Base-by-base conservation (phyloP, 2,113 vertebrate genomes). In the Corythoichthys haematopterus region DNA sequence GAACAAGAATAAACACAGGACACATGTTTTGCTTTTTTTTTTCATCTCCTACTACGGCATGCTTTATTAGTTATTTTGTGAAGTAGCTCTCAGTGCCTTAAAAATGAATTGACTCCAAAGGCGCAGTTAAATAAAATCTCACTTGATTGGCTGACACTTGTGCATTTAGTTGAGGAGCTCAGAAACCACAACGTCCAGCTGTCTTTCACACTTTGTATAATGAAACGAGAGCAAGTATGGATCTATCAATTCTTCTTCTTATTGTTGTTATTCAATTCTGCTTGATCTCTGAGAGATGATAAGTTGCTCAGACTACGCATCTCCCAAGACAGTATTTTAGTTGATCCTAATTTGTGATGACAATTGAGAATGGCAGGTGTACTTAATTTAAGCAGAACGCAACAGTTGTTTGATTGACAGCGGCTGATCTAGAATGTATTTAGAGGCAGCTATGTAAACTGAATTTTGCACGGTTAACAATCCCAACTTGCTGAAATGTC, bases 41-140 rank as follows among this genome's bases (percentile, higher is more conserved):
- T 1, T 64, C 14, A 56, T 74, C 64, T 72, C 37, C 45, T 48
- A 33, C 36, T 38, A 13, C 59, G 40, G 20, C 12, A 28, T 53
- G 12, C 10, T 52, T 60, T 59, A 52, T 70, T 50, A 4, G 45
- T 69, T 76, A 81, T 70, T 61, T 75, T 84, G 66, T 47, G 58
- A 15, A 46, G 70, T 70, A 20, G 10, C 65, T 52, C 16, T 63
- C 33, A 68, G 72, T 55, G 10, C 20, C 52, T 20, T 4, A 1
- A 8, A 55, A 55, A 35, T 28, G 28, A 12, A 12, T 33, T 55
- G 52, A 9, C 28, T 28, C 28, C 9, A 33, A 10, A 33, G 28
- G 20, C 3, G 1, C 10, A 2, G 11, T 55, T 28, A 20, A 3
- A 20, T 9, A 2, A 2, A 1, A 28, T 33, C 9, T 11, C 52